phyloP scores from a whole-genome alignment of 1,140 invertebrate species.

The Papilio xuthus region DNA sequence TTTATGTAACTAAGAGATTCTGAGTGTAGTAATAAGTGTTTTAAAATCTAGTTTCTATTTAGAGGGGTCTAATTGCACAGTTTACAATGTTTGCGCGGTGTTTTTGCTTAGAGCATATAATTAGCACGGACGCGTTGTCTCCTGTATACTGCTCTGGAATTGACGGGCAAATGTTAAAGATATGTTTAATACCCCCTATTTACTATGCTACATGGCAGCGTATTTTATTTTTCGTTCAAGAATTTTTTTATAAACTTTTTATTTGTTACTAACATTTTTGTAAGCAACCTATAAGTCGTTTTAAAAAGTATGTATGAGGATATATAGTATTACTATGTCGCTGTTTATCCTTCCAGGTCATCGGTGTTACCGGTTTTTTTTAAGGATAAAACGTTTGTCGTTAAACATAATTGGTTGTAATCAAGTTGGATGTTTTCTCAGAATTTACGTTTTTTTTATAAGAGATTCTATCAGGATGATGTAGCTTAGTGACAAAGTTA shows the following conservation, averaged over 20 bases:
- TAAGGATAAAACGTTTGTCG: conserved; percentile 7
- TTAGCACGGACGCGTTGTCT: neutral
- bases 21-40: neutral
- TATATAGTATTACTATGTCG: neutral
- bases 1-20: neutral
- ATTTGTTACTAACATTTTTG: neutral
- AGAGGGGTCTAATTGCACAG: neutral
- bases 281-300: neutral
- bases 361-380: neutral
- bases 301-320: neutral
- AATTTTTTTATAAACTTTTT: neutral
- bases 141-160: neutral
- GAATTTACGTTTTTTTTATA: neutral
- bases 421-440: neutral
- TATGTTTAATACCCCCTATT: neutral
- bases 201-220: neutral
- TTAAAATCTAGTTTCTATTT: neutral
- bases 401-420: neutral
- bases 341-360: neutral
- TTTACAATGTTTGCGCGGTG: neutral
- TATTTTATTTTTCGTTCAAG: neutral
- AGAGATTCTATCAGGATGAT: neutral
- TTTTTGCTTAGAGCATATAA: neutral
- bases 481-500: conserved; percentile 20
- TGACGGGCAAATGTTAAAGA: conserved; percentile 1